A percentile compares a stretch with the other conserved stretches of the same genome.
Evolutionary conservation across 2,113 vertebrate genomes (phyloP).

Genomic region (Mionectes macconnelli): DNA sequence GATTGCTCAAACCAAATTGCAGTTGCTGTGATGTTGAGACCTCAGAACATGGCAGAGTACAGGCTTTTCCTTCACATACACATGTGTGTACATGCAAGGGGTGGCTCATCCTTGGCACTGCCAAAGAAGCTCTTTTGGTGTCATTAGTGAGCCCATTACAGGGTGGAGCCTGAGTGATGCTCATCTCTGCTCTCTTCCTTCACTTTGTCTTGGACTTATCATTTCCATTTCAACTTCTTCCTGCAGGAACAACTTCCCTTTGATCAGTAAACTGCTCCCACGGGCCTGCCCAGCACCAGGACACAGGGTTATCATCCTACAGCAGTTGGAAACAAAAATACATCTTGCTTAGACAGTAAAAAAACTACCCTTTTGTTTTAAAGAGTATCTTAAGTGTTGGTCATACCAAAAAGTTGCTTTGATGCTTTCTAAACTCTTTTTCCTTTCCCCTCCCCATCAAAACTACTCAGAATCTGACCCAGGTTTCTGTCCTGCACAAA

Average conservation of each 20-base stretch:
- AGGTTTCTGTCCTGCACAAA: neutral
- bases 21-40: neutral
- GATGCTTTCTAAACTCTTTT: neutral
- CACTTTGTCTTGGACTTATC: neutral
- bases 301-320: neutral
- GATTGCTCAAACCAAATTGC: neutral
- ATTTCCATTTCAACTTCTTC: neutral
- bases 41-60: neutral
- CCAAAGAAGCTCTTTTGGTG: neutral
- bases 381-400: neutral
- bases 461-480: neutral
- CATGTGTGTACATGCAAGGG: rapidly evolving
- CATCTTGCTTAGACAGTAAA: neutral
- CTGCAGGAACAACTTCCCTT: neutral
- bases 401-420: neutral
- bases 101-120: neutral
- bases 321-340: neutral
- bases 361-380: neutral
- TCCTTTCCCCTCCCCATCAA: neutral
- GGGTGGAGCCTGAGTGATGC: neutral
- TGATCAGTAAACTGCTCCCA: neutral
- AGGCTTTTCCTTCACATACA: neutral
- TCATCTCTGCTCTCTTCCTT: neutral
- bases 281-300: neutral
- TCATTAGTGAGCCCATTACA: neutral